Conservation (phyloP, 2,888 invertebrate species). For the Brenthis hecate region DNA sequence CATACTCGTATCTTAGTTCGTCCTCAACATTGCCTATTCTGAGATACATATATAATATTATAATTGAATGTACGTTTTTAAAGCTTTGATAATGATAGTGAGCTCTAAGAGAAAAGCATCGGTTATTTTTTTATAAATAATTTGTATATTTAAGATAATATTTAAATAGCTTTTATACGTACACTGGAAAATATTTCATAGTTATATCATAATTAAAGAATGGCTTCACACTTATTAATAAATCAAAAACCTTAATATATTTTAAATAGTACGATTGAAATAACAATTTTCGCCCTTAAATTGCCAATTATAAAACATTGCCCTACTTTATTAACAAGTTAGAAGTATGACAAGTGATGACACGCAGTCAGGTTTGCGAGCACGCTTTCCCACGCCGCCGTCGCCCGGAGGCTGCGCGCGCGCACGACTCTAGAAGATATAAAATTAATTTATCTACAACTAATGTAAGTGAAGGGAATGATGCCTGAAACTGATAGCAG, state of each 20-base stretch:
- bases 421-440: constrained; percentile 77
- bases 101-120: too few species aligned
- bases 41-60: too few species aligned
- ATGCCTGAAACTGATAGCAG: constrained; percentile 34
- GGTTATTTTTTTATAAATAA: too few species aligned
- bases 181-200: neutral
- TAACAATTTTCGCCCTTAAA: neutral
- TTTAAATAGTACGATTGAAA: neutral
- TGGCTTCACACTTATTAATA: too few species aligned
- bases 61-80: too few species aligned
- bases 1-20: too few species aligned
- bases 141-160: too few species aligned
- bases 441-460: constrained; percentile 81
- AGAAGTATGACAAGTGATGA: constrained; percentile 42
- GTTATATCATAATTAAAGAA: too few species aligned
- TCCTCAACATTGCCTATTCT: too few species aligned
- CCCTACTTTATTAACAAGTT: constrained; percentile 31
- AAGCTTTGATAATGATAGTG: too few species aligned
- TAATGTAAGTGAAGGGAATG: constrained; percentile 47
- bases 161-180: too few species aligned
- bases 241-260: neutral
- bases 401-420: constrained; percentile 74
- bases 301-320: constrained; percentile 16
- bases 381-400: constrained; percentile 72
- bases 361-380: constrained; percentile 35